phyloP scores from a whole-genome alignment of 2,113 vertebrate genomes.

The Candoia aspera region DNA sequence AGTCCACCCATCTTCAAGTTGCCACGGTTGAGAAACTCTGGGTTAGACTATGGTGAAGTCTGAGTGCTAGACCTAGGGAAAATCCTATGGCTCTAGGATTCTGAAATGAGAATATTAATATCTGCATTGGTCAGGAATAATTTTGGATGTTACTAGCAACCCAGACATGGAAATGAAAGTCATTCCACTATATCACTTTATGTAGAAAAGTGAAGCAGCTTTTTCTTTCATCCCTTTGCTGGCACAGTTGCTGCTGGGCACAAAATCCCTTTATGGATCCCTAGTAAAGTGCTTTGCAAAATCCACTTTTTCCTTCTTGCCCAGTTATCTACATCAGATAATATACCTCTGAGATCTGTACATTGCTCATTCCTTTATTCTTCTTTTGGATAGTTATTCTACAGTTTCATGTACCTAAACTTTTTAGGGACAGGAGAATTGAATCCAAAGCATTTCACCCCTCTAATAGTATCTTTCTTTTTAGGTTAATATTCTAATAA shows the following conservation, averaged over 20 bases:
- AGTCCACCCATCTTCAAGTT: too few relatives aligned
- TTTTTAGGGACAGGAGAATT: not conserved
- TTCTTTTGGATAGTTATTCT: slow-evolving; percentile 11
- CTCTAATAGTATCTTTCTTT: not conserved
- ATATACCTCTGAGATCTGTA: not conserved
- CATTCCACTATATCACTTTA: not conserved
- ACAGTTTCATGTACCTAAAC: not conserved
- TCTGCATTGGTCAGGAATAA: not conserved
- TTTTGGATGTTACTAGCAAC: not conserved
- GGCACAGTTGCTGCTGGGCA: not conserved
- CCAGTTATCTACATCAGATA: not conserved
- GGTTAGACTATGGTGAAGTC: too few relatives aligned
- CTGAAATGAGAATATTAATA: not conserved
- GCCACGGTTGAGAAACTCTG: too few relatives aligned
- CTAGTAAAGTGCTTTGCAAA: not conserved
- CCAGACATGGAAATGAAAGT: not conserved
- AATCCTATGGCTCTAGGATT: not conserved
- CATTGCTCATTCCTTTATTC: not conserved
- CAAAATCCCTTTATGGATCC: not conserved
- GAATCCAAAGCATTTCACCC: not conserved
- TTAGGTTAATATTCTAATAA: not conserved
- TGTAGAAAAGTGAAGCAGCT: not conserved
- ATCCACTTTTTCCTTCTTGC: not conserved
- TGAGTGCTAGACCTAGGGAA: too few relatives aligned
- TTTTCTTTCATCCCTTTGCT: not conserved